Evolutionary conservation across 2,113 vertebrate genomes (phyloP).

Genomic region (Phrynosoma platyrhinos): DNA sequence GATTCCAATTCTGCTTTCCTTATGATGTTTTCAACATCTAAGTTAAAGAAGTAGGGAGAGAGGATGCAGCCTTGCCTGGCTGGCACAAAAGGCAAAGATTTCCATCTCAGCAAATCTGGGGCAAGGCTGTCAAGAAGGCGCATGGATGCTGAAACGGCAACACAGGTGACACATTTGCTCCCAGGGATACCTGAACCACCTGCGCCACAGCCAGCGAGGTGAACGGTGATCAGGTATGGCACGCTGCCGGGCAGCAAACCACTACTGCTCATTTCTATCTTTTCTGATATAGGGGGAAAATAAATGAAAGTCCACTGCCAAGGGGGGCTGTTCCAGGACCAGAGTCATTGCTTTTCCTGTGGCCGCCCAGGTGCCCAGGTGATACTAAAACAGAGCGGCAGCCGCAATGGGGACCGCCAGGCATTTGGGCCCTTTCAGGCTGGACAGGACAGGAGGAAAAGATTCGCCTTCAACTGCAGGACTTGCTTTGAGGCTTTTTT

Average conservation of each 20-base stretch:
- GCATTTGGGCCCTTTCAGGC: neutral
- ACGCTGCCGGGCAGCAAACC: accelerated
- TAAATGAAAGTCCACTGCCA: neutral
- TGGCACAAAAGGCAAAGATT: neutral
- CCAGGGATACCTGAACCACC: neutral
- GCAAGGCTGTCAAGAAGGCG: neutral
- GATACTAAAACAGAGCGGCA: neutral
- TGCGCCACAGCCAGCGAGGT: accelerated
- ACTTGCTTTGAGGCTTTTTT: no score
- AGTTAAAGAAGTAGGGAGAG: no score
- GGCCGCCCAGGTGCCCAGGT: neutral
- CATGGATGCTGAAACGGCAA: neutral
- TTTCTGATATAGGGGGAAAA: neutral
- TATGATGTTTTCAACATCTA: no score
- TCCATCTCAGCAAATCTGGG: neutral
- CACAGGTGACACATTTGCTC: accelerated
- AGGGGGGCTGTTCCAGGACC: no score
- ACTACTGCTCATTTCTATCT: slow-evolving; percentile 3
- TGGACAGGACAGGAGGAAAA: neutral
- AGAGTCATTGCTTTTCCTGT: accelerated
- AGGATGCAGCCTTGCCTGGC: no score
- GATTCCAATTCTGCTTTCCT: no score
- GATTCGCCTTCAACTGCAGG: no score
- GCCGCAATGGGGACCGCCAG: neutral
- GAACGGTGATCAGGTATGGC: neutral